These are phyloP conservation scores for Cyphomyrus plagiostoma DNA, from an alignment of 2,113 vertebrate genomes.

Conservation along the genomic window DNA sequence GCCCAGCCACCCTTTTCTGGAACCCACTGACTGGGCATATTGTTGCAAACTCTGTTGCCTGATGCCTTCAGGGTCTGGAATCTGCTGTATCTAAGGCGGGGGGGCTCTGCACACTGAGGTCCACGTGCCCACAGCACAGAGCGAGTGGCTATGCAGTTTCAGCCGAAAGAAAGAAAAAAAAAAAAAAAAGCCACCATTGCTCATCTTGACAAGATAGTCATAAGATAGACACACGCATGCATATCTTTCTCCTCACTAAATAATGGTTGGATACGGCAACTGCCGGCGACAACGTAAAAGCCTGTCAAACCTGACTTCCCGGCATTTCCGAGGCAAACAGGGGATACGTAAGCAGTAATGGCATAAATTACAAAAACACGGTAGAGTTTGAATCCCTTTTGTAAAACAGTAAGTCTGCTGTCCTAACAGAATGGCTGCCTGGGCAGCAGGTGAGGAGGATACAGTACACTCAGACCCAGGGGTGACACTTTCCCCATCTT, in stretches of 20 bases:
- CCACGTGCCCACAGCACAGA: neutral
- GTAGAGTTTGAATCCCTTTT: neutral
- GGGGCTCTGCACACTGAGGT: neutral
- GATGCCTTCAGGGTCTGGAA: neutral
- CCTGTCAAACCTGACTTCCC: neutral
- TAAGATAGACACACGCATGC: neutral
- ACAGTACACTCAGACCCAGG: neutral
- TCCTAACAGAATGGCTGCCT: neutral
- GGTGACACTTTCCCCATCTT: neutral
- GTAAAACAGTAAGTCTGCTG: neutral
- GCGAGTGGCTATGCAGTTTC: neutral
- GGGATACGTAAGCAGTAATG: neutral
- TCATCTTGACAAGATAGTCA: slow-evolving; percentile 10
- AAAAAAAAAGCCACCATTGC: neutral
- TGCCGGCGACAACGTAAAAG: neutral
- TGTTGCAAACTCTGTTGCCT: neutral
- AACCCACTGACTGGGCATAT: neutral
- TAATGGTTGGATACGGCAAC: neutral
- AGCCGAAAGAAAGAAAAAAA: neutral
- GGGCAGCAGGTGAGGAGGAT: neutral
- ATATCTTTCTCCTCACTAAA: neutral
- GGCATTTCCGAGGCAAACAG: neutral
- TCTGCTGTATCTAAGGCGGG: neutral
- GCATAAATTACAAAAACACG: neutral
- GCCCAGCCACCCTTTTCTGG: neutral